Base-by-base conservation (phyloP, 2,113 vertebrate genomes). In the Atractosteus spatula region DNA sequence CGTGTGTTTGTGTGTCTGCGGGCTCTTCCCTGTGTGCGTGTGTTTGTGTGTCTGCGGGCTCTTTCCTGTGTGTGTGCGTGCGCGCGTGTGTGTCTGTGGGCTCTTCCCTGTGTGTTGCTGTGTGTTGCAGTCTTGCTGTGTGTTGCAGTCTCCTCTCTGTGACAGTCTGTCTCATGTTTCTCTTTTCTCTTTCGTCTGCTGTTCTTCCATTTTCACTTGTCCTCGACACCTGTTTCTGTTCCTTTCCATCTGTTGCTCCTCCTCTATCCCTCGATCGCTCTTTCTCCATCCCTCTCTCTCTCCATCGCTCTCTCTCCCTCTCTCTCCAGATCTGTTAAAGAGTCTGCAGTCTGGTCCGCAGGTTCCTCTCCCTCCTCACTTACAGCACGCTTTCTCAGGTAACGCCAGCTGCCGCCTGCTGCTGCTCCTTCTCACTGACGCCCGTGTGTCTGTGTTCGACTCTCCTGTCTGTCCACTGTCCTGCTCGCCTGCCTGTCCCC, bases 301-400 rank as follows among this genome's bases (percentile, higher is more conserved):
- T 76, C 77, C 51, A 8, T 13, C 1, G 8, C 41, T 16, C 17
- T 66, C 68, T 79, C 71, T 82, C 71, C 76, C 62, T 75, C 76
- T 86, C 77, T 83, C 78, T 80, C 84, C 87, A 99, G 97, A 97
- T 92, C 93, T 99, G 87, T 94, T 97, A 86, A 98, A 99, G 92
- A 94, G 96, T 93, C 95, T 99, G 92, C 97, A 97, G 91, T 94
- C 95, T 85, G 94, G 95, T 91, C 90, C 93, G 84, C 95, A 95
- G 91, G 94, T 95, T 88, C 89, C 93, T 92, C 92, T 98, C 91
- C 94, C 96, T 94, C 87, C 95, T 90, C 96, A 97, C 79, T 91
- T 96, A 91, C 96, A 96, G 90, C 96, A 96, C 89, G 91, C 94
- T 83, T 97, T 94, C 85, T 92, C 93, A 94, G 97, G 97, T 98